These are phyloP conservation scores for Priocnemis perturbator DNA, from an alignment of 2,888 invertebrate species.

Conservation along the genomic window DNA sequence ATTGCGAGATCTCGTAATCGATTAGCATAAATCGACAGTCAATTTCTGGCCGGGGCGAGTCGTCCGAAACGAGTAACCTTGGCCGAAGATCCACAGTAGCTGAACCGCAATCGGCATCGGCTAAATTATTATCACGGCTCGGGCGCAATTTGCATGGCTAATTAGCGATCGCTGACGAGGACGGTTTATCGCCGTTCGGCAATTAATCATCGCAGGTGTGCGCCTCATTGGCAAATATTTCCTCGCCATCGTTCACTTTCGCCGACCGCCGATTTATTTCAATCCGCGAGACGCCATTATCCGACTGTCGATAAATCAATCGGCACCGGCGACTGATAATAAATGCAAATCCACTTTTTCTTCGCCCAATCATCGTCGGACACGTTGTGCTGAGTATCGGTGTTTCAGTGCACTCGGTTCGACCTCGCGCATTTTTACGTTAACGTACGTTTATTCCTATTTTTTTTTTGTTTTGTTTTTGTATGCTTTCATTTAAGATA, in stretches of 20 bases:
- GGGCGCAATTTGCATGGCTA: slow-evolving; percentile 21
- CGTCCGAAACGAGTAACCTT: slow-evolving; percentile 2
- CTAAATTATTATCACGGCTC: slow-evolving; percentile 32
- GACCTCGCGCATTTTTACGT: no score
- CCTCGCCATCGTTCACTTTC: slow-evolving; percentile 27
- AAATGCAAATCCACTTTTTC: no score
- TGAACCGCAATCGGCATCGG: slow-evolving; percentile 5
- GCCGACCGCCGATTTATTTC: slow-evolving; percentile 25
- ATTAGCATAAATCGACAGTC: neutral
- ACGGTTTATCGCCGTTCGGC: slow-evolving; percentile 9
- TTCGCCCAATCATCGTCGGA: neutral
- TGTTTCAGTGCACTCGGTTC: no score
- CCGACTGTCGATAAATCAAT: slow-evolving; percentile 27
- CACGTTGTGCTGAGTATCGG: neutral
- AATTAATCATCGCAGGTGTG: slow-evolving; percentile 17
- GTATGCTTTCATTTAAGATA: no score
- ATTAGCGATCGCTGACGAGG: slow-evolving; percentile 29
- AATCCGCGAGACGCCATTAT: slow-evolving; percentile 20
- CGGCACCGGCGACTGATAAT: neutral
- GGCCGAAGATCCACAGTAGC: slow-evolving; percentile 4
- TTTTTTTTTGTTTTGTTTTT: no score
- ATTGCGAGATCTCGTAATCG: neutral
- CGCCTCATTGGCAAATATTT: slow-evolving; percentile 10
- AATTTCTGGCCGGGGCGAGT: neutral
- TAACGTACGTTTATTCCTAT: no score